phyloP scores from a whole-genome alignment of 2,888 invertebrate genomes.

The Volucella inanis region DNA sequence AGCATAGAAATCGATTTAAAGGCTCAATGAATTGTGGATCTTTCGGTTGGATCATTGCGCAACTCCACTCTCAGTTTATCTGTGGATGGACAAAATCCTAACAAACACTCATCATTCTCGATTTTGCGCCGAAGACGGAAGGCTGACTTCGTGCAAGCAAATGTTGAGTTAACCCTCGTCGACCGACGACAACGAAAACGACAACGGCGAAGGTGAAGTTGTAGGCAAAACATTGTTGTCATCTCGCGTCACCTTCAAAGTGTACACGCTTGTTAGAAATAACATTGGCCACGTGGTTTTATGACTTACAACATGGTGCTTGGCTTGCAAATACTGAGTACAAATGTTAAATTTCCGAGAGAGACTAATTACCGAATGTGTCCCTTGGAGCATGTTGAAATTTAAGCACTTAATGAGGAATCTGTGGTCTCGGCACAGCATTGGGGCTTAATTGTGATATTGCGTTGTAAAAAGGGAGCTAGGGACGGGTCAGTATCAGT shows the following conservation, averaged over 20 bases:
- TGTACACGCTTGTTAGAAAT: constrained; percentile 15
- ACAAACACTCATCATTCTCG: constrained; percentile 17
- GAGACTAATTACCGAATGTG: constrained; percentile 52
- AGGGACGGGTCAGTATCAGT: neutral
- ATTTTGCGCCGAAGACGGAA: constrained; percentile 52
- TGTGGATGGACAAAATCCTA: constrained; percentile 1
- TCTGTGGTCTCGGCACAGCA: constrained; percentile 43
- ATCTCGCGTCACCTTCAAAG: neutral
- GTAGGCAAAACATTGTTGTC: neutral
- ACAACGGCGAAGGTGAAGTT: too few species aligned
- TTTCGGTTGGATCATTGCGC: constrained; percentile 18
- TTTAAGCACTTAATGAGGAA: constrained; percentile 49
- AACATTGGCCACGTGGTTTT: constrained; percentile 68
- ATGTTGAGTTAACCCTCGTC: neutral
- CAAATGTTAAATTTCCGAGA: constrained; percentile 45
- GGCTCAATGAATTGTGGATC: constrained; percentile 59
- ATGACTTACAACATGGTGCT: constrained; percentile 43
- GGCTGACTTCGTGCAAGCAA: neutral
- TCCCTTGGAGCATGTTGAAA: constrained; percentile 29
- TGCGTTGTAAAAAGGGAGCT: neutral
- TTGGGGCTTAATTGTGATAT: constrained; percentile 53
- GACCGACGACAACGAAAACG: neutral
- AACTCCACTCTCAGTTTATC: constrained; percentile 18
- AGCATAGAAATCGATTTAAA: constrained; percentile 58
- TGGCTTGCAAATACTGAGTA: constrained; percentile 7